Evolutionary conservation across 2,113 vertebrate species (phyloP), one percentile per base, ranked within the genome.

Genomic region (Glaucidium brasilianum): DNA sequence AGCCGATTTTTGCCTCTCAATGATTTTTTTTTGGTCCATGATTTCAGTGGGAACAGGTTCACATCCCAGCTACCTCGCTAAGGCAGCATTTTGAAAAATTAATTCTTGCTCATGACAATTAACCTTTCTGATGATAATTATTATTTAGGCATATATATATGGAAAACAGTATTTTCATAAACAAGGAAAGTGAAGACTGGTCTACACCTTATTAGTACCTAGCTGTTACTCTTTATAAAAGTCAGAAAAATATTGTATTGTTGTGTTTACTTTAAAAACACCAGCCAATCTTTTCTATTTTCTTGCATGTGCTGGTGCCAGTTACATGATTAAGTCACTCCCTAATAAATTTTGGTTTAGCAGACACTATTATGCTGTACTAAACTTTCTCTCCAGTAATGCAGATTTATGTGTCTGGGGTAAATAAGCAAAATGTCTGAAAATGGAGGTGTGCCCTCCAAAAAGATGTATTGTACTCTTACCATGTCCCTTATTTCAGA

Each of bases 111-210:
- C 3, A 2, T 58, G 21, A 69, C 79, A 66, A 88, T 92, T 93
- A 79, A 69, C 26, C 13, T 92, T 86, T 89, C 52, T 87, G 26
- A 84, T 53, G 21, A 59, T 50, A 91, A 88, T 63, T 91, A 75
- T 62, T 7, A 2, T 79, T 89, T 80, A 73, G 47, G 34, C 12
- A 78, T 82, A 39, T 83, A 83, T 92, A 49, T 85, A 52, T 76
- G 22, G 59, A 88, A 93, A 76, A 76, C 16, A 68, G 52, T 88
- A 85, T 93, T 94, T 95, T 12, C 68, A 80, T 63, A 90, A 96
- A 90, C n/a, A 93, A 82, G 45, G 29, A 91, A 85, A 58, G 17
- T 23, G 9, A 82, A 85, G 27, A 73, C 79, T 68, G 9, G 10
- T 76, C 55, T 79, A 62, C 20, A 90, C 12, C 29, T 83, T 80